Evolutionary conservation across 2,888 invertebrate genomes (phyloP), one percentile per base, ranked within the genome.

Genomic region (Dryadula phaetusa): DNA sequence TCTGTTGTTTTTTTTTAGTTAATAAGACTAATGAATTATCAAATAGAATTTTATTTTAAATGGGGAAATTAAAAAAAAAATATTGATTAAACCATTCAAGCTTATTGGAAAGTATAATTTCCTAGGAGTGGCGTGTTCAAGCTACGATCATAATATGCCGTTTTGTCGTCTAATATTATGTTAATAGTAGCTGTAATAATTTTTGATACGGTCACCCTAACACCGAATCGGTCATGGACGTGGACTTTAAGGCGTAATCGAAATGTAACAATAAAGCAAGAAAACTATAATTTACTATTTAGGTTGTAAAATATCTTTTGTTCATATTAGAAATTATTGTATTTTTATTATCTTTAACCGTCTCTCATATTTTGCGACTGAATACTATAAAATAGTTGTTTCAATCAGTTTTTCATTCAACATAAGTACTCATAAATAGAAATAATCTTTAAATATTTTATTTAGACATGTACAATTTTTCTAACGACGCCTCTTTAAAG

Each of bases 121-220:
- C 60, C 16, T 54, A 47, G 18, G 58, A 42, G 37, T 71, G 76
- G 75, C 75, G 74, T 74, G 71, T 76, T 69, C 71, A 61, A 46
- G 67, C 22, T 60, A 60, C 63, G 62, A 6, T 60, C 42, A 78
- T 85, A 84, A 86, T 85, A 87, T 83, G 84, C 77, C 84, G 85
- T 91, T 90, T 88, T 89, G 89, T 90, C 86, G 85, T 84, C 81
- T 76, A 82, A 81, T 83, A 87, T 91, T 92, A 92, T 90, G 89
- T 80, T 88, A 89, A 90, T 89, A 76, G 82, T 81, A 82, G 81
- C 84, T 79, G 84, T 88, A 86, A 88, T 86, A 88, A 85, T 89
- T 87, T 52, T 87, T 84, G 90, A 87, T 90, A 89, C 87, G 89
- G 80, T 79, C 76, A 76, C 74, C 75, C 74, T 75, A 72, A 70